phyloP scores from a whole-genome alignment of 2,888 invertebrate genomes.

The Zaprionus obscuricornis region DNA sequence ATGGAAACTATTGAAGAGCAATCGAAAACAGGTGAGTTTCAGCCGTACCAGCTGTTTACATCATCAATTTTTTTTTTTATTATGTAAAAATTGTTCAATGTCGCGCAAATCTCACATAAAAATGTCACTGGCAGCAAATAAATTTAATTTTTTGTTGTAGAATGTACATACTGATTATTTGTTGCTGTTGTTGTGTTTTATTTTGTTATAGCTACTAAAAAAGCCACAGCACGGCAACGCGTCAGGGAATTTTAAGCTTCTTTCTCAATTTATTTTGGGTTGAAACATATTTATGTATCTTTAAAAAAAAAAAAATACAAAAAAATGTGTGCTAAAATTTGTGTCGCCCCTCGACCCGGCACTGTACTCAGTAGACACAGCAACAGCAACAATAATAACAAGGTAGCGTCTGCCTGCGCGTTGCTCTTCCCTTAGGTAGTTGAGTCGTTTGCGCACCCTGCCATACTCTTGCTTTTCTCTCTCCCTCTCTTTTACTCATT shows the following conservation, averaged over 20 bases:
- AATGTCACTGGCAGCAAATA: constrained; percentile 66
- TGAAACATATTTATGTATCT: constrained; percentile 48
- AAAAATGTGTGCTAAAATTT: constrained; percentile 37
- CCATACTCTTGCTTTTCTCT: neutral
- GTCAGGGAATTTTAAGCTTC: constrained; percentile 65
- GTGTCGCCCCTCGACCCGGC: constrained; percentile 26
- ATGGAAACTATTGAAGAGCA: constrained; percentile 82
- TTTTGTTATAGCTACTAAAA: too few relatives aligned
- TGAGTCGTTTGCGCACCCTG: constrained; percentile 17
- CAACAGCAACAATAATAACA: constrained; percentile 16
- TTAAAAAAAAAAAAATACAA: constrained; percentile 17
- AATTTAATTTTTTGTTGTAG: constrained; percentile 33
- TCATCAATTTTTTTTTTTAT: constrained; percentile 7
- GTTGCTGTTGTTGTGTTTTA: constrained; percentile 25
- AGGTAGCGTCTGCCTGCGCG: constrained; percentile 22
- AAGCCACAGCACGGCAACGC: constrained; percentile 30
- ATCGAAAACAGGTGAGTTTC: constrained; percentile 79
- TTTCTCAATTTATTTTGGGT: constrained; percentile 61
- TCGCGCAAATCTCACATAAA: constrained; percentile 57
- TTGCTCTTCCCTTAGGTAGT: constrained; percentile 25
- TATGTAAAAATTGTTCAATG: constrained; percentile 60
- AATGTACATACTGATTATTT: constrained; percentile 30
- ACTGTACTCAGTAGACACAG: constrained; percentile 16
- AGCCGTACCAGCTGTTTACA: constrained; percentile 46
- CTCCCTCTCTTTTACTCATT: constrained; percentile 12